Evolutionary conservation across 2,113 vertebrate genomes (phyloP), one percentile per base, ranked within the genome.

Genomic region (Pardalotus punctatus): DNA sequence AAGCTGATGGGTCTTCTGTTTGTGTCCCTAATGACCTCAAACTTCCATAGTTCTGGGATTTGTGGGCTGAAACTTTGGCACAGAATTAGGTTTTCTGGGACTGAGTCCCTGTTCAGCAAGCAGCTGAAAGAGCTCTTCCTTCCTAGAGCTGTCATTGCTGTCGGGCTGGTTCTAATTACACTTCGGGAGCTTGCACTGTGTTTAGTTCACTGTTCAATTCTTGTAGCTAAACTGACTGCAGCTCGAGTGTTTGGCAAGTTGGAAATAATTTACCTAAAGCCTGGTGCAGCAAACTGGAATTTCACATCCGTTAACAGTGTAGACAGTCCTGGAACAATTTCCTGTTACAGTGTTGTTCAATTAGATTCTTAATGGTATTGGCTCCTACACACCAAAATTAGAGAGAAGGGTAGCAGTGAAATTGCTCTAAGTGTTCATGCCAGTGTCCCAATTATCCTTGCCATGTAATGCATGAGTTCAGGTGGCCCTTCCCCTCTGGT

Each of bases 381-480:
- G 17, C 35, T 73, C 13, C 54, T 47, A 8, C 25, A 54, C 21
- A 14, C 16, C 7, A 5, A 5, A 45, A 40, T 67, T 14, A 9
- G 22, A 21, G 38, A 27, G 23, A 50, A 25, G 40, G 24, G 31
- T 10, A 29, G 22, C 47, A 48, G 51, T 40, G 74, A 85, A 81
- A 73, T n/a, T 10, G 23, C 38, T 38, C 15, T 1, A n/a, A 60
- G 36, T 20, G n/a, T 28, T 73, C 9, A 0, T 20, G 51, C 27
- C 65, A 24, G 0, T 12, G 29, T 93, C 38, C 50, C 38, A 3
- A 0, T 58, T 54, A 21, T 8, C 25, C 19, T 33, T n/a, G 36
- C 3, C 2, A 27, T 4, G 6, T 7, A 33, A 47, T 8, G 14
- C 43, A 4, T 12, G 29, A 64, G n/a, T 56, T 60, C 2, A 53